Percentiles rank a stretch among this genome's conserved stretches.
Evolutionary conservation across 2,797 vertebrate species (phyloP).

Genomic region (Chelon labrosus): DNA sequence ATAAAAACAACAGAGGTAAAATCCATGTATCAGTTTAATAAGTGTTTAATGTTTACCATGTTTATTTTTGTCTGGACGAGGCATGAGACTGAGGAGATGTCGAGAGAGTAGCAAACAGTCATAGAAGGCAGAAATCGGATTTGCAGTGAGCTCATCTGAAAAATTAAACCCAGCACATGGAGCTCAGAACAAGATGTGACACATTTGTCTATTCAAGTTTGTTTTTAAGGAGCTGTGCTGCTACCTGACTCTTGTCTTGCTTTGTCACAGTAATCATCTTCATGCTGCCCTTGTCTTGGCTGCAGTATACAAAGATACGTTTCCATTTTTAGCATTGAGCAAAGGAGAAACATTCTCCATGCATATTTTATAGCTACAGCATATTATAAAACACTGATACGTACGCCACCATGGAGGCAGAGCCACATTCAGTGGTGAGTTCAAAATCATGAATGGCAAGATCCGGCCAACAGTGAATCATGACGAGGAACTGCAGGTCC

Average conservation of each 20-base stretch:
- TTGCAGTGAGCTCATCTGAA: slow-evolving; percentile 88
- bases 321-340: neutral
- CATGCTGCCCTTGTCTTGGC: slow-evolving; percentile 88
- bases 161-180: slow-evolving; percentile 9
- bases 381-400: slow-evolving; percentile 40
- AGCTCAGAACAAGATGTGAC: neutral
- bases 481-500: slow-evolving; percentile 89
- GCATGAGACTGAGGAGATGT: slow-evolving; percentile 89
- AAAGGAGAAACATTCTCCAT: neutral
- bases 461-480: slow-evolving; percentile 90
- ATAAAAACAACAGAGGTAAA: neutral
- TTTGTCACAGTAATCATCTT: slow-evolving; percentile 91
- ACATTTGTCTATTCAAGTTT: neutral
- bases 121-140: slow-evolving; percentile 91
- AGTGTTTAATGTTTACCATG: slow-evolving; percentile 69
- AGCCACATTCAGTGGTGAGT: slow-evolving; percentile 90
- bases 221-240: neutral
- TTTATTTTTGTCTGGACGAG: slow-evolving; percentile 90
- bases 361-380: neutral
- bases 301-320: slow-evolving; percentile 62
- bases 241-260: slow-evolving; percentile 84
- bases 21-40: neutral
- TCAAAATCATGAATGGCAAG: slow-evolving; percentile 90
- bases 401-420: slow-evolving; percentile 84
- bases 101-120: slow-evolving; percentile 90